Base-by-base conservation (phyloP, 2,113 vertebrate genomes). In the Parotia lawesii region DNA sequence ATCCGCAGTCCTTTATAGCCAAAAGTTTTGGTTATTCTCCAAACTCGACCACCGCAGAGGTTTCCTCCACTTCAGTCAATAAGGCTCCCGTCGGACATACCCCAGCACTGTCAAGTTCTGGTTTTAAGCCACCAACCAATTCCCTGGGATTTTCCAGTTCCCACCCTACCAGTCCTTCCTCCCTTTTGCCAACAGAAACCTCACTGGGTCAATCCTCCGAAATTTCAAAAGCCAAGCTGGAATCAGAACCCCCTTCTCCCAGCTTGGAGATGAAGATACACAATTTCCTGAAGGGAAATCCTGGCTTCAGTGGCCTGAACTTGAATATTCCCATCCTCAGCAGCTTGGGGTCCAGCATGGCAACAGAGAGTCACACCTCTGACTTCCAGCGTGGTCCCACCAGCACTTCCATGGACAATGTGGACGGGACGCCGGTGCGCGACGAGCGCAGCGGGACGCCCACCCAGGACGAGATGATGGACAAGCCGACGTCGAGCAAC, bases 391-490 rank as follows among this genome's bases (percentile, higher is more conserved):
- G 98, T 3, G 98, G 92, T 48, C 98, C 98, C 25, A 94, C 96
- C 23, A 97, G 97, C 96, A 97, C 98, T 6, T 97, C 98, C 25
- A 64, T 98, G 12, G 99, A 99, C 66, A 99, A 98, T 10, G 98
- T 98, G 23, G 99, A 99, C 1, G 99, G 99, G 12, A 99, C 99
- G 0, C 99, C 99, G 0, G 99, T 99, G 48, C 98, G 99, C 6
- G 99, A 99, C 1, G 99, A 99, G 76, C 98, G 98, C 3, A 99
- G 99, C 3, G 98, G 99, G 70, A 99, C 99, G 0, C 99, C 99
- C 18, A 99, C 99, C 33, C 99, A 99, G 89, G 99, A 99, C 4
- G 99, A 99, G 97, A 99, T 99, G 91, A 99, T 99, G 98, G 99
- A 99, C 94, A 98, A 99, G 15, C 98, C 99, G 0, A 95, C 98